Percentiles rank a stretch among this genome's conserved stretches.
These are phyloP conservation scores for Pachyseris speciosa DNA, from an alignment of 64 coral and sea anemone genomes.

Conservation along the genomic window DNA sequence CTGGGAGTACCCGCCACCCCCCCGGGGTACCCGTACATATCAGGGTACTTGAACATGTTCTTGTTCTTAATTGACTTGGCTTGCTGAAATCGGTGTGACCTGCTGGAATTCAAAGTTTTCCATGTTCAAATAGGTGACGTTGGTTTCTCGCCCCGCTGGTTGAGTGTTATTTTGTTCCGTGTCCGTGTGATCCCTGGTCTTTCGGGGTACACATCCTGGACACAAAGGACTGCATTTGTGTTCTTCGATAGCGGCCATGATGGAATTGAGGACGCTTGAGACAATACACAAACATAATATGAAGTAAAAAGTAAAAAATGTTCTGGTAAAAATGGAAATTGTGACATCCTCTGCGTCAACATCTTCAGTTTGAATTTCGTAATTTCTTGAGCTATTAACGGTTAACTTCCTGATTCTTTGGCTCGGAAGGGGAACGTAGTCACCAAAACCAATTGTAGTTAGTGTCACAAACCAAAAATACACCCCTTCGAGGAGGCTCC, in stretches of 20 bases:
- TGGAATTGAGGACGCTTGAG: slow-evolving; percentile 60
- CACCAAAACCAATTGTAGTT: slow-evolving; percentile 71
- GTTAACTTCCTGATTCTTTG: not conserved
- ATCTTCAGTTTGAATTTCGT: not conserved
- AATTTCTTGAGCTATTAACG: not conserved
- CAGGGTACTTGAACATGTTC: no score
- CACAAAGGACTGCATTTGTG: not conserved
- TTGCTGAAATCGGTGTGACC: no score
- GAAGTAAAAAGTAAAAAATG: not conserved
- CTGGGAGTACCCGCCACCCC: no score
- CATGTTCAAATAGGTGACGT: not conserved
- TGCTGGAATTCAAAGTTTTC: not conserved
- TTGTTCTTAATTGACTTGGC: no score
- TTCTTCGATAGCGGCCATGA: slow-evolving; percentile 39
- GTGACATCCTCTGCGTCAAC: not conserved
- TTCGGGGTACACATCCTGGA: not conserved
- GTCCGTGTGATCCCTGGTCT: not conserved
- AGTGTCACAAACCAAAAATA: slow-evolving; percentile 71
- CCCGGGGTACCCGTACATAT: no score
- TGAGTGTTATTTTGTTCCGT: not conserved
- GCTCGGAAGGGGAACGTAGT: no score
- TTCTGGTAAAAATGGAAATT: not conserved
- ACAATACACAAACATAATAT: slow-evolving; percentile 61
- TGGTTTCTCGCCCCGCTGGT: not conserved
- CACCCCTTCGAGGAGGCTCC: slow-evolving; percentile 17